Percentiles rank a stretch among this genome's conserved stretches.
phyloP scores from a whole-genome alignment of 2,113 vertebrate genomes.

The Chloebia gouldiae region DNA sequence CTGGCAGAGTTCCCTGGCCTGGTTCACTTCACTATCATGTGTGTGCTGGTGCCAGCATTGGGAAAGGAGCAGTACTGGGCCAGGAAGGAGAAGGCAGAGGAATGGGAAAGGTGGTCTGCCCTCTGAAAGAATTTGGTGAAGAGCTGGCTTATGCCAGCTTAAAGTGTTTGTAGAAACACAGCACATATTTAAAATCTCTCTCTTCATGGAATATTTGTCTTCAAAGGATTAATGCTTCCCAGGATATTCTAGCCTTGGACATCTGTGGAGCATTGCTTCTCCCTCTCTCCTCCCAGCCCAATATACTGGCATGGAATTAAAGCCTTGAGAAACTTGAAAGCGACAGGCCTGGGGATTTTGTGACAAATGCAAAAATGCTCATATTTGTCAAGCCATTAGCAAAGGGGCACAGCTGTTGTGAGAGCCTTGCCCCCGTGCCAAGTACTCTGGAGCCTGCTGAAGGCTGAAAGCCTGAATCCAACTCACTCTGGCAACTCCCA shows the following conservation, averaged over 20 bases:
- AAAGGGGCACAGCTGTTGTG: slow-evolving; percentile 49
- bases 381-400: slow-evolving; percentile 56
- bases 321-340: slow-evolving; percentile 62
- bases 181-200: slow-evolving; percentile 3
- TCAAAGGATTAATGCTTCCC: slow-evolving; percentile 56
- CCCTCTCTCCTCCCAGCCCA: not conserved
- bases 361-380: slow-evolving; percentile 56
- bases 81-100: slow-evolving; percentile 13
- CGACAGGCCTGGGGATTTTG: slow-evolving; percentile 54
- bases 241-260: slow-evolving; percentile 24
- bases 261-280: slow-evolving; percentile 46
- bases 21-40: slow-evolving; percentile 3
- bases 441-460: not conserved
- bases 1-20: slow-evolving; percentile 50
- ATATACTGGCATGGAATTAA: slow-evolving; percentile 49
- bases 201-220: slow-evolving; percentile 38
- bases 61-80: not conserved
- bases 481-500: not conserved
- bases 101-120: not conserved
- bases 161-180: not conserved
- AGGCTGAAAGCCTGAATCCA: not conserved
- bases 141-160: slow-evolving; percentile 20
- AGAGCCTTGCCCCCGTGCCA: slow-evolving; percentile 19
- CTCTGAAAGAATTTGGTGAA: not conserved
- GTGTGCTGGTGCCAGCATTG: slow-evolving; percentile 24